These are phyloP conservation scores for Sarotherodon lohbergeri DNA, from an alignment of 2,113 vertebrate species.

Conservation along the genomic window DNA sequence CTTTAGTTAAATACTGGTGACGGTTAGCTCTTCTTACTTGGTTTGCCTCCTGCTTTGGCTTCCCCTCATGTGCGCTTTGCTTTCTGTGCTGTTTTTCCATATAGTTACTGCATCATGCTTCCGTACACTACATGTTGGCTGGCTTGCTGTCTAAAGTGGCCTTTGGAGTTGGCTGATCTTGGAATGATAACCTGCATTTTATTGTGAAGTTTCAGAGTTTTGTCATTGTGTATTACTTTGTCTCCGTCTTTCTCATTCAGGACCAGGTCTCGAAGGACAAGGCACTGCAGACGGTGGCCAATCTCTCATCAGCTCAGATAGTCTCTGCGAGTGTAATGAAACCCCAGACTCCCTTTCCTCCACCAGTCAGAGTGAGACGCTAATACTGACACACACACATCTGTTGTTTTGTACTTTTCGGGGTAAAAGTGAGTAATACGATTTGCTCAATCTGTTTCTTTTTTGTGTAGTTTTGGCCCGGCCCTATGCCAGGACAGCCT, in stretches of 20 bases:
- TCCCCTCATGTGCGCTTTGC: slow-evolving; percentile 42
- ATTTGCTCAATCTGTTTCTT: not conserved
- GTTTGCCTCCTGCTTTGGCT: slow-evolving; percentile 48
- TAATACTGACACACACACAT: not conserved
- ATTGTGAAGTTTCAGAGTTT: not conserved
- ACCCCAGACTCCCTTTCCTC: slow-evolving; percentile 85
- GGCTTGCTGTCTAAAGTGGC: slow-evolving; percentile 41
- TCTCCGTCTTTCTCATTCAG: slow-evolving; percentile 52
- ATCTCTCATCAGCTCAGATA: slow-evolving; percentile 93
- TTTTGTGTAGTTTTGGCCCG: slow-evolving; percentile 84
- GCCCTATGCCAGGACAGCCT: slow-evolving; percentile 89
- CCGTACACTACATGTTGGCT: slow-evolving; percentile 29
- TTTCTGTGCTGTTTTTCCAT: slow-evolving; percentile 25
- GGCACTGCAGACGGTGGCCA: slow-evolving; percentile 93
- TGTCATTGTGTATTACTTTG: not conserved
- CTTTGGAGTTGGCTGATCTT: slow-evolving; percentile 6
- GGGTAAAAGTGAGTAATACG: not conserved
- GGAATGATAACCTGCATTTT: not conserved
- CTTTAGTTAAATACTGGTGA: slow-evolving; percentile 51
- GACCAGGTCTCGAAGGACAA: slow-evolving; percentile 97
- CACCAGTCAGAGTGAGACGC: slow-evolving; percentile 84
- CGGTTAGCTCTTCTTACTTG: slow-evolving; percentile 37
- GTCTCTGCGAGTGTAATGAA: slow-evolving; percentile 93
- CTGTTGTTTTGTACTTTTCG: not conserved
- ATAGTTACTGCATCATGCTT: slow-evolving; percentile 44